A percentile compares a stretch with the other conserved stretches of the same genome.
Conservation (phyloP, 2,797 vertebrate genomes). For the Podarcis lilfordi region DNA sequence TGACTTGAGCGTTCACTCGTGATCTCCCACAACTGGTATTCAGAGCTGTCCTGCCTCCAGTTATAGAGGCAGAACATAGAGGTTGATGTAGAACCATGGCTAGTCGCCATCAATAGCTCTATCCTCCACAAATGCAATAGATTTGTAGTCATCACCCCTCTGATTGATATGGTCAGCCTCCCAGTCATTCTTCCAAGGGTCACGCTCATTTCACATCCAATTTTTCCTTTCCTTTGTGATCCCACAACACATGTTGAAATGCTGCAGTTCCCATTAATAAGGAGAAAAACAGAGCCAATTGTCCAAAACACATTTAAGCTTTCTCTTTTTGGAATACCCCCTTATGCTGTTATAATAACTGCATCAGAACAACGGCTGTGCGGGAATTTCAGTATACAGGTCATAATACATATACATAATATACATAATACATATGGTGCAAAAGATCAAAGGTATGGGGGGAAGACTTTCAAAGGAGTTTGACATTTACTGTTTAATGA, state of each 20-base stretch:
- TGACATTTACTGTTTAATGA: conserved; percentile 17
- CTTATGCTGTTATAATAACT: conserved; percentile 8
- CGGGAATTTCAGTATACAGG: background rate
- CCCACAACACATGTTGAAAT: background rate
- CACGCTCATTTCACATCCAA: background rate
- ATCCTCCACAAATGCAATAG: background rate
- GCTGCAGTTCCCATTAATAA: conserved; percentile 1
- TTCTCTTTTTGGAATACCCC: background rate
- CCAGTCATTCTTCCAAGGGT: background rate
- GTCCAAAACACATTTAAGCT: background rate
- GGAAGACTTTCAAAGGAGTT: background rate
- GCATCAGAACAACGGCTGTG: background rate
- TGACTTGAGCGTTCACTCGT: too few species aligned
- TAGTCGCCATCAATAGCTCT: too few species aligned
- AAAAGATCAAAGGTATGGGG: background rate
- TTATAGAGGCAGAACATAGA: too few species aligned
- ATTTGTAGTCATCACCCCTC: background rate
- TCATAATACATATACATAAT: background rate
- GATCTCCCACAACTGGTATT: too few species aligned
- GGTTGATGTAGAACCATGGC: too few species aligned
- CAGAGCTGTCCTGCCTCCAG: too few species aligned
- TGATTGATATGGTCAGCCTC: too few species aligned
- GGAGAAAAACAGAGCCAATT: background rate
- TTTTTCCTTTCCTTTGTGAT: background rate
- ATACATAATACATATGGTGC: background rate